Evolutionary conservation across 2,113 vertebrate species (phyloP).

Genomic region (Pygoscelis adeliae): DNA sequence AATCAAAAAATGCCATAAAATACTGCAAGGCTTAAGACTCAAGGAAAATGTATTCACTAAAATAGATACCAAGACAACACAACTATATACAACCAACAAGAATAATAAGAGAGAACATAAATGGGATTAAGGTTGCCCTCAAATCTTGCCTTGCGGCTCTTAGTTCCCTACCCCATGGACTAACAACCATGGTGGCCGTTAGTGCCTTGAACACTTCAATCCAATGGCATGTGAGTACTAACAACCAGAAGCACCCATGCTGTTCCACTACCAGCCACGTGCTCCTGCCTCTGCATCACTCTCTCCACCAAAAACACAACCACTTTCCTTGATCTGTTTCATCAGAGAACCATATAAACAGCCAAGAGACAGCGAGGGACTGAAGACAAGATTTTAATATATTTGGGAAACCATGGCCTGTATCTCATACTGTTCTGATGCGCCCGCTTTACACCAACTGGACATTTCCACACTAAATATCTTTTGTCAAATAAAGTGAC

Average conservation of each 20-base stretch:
- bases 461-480: background rate
- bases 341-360: background rate
- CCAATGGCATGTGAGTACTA: background rate
- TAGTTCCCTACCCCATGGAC: accelerated
- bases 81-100: background rate
- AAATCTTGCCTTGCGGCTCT: background rate
- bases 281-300: background rate
- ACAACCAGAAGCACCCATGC: background rate
- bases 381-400: background rate
- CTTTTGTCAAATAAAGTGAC: background rate
- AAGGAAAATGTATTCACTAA: background rate
- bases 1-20: background rate
- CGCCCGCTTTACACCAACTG: background rate
- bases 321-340: background rate
- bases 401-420: background rate
- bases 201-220: background rate
- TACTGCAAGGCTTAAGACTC: background rate
- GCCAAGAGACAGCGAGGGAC: background rate
- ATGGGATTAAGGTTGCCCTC: background rate
- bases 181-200: background rate
- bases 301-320: background rate
- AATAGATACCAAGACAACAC: background rate
- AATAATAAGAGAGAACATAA: accelerated
- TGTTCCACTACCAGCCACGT: background rate
- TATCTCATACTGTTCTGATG: background rate